These are phyloP conservation scores for Chionis minor DNA, from an alignment of 2,113 vertebrate genomes.

Conservation along the genomic window DNA sequence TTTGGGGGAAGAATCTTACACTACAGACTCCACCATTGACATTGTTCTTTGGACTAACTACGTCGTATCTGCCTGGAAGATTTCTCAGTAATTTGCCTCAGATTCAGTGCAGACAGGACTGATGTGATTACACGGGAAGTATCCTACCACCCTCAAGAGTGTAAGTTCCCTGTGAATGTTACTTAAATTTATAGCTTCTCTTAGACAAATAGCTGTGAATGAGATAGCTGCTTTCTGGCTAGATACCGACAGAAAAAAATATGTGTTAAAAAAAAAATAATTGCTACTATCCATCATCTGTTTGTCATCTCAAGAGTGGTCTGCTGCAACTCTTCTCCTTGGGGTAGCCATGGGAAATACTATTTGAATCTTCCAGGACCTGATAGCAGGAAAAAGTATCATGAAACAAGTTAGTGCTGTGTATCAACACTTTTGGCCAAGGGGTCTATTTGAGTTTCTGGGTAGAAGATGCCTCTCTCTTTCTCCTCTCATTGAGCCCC, in stretches of 20 bases:
- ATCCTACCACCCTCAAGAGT: neutral
- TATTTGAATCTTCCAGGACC: neutral
- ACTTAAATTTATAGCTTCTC: neutral
- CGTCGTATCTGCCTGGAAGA: neutral
- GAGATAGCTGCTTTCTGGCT: neutral
- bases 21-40: neutral
- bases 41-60: neutral
- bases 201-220: neutral
- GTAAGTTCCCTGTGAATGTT: neutral
- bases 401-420: neutral
- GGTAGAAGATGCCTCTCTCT: neutral
- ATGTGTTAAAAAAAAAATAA: neutral
- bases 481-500: neutral
- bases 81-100: neutral
- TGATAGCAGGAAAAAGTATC: neutral
- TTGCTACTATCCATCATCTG: conserved; percentile 4
- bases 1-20: neutral
- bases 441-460: neutral
- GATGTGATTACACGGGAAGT: neutral
- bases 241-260: neutral
- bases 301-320: neutral
- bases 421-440: neutral
- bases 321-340: neutral
- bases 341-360: neutral
- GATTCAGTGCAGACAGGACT: neutral